phyloP scores from a whole-genome alignment of 2,888 invertebrate genomes.

The Piscicola geometra region DNA sequence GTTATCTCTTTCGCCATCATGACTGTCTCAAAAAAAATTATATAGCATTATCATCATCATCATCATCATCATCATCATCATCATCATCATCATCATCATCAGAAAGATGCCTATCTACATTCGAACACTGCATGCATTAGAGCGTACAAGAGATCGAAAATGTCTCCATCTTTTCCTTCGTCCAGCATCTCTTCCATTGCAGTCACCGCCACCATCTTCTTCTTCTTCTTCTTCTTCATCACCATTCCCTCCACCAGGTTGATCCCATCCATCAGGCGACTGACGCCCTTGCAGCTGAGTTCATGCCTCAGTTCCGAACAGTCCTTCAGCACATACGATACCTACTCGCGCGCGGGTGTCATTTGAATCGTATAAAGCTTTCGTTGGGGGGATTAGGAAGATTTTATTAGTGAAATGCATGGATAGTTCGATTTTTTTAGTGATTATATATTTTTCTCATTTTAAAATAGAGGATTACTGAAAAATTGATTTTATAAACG shows the following conservation, averaged over 20 bases:
- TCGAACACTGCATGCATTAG: no score
- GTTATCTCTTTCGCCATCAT: no score
- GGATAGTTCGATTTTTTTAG: not conserved
- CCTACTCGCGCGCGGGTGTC: not conserved
- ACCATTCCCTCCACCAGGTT: not conserved
- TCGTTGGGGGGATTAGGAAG: no score
- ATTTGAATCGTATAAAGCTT: no score
- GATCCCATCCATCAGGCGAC: not conserved
- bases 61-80: slow-evolving; percentile 29
- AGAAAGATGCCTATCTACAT: no score
- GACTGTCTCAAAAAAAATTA: no score
- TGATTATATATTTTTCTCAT: not conserved
- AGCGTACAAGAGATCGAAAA: not conserved
- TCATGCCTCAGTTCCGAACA: slow-evolving; percentile 1
- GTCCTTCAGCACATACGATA: not conserved
- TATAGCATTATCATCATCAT: slow-evolving; percentile 22
- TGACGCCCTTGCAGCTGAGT: not conserved
- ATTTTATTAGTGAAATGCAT: not conserved
- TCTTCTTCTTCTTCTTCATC: slow-evolving; percentile 19
- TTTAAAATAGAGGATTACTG: no score
- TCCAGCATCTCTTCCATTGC: not conserved
- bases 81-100: slow-evolving; percentile 34
- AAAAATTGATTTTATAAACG: no score
- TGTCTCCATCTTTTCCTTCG: not conserved
- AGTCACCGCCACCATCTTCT: not conserved